These are phyloP conservation scores for Amphimedon queenslandica DNA, from an alignment of 37 sponge, comb jelly and placozoan species.

Conservation along the genomic window DNA sequence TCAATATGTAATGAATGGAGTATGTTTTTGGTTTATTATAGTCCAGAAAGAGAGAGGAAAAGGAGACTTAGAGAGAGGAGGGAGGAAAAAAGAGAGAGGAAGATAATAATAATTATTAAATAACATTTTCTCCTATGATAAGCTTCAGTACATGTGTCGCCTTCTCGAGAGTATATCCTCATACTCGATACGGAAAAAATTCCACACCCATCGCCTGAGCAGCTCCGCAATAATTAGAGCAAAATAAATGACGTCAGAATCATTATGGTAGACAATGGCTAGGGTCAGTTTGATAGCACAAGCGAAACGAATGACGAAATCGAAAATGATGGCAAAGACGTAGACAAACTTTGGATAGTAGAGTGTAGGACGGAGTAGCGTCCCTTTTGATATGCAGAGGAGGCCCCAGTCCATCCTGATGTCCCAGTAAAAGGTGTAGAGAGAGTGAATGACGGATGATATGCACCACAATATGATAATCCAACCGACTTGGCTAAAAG, in stretches of 20 bases:
- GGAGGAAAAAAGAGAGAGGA: too few relatives aligned
- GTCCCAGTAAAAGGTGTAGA: constrained; percentile 94
- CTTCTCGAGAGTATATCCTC: constrained; percentile 75
- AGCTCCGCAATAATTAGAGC: constrained; percentile 56
- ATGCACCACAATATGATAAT: constrained; percentile 56
- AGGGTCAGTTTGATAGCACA: constrained; percentile 87
- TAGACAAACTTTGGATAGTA: constrained; percentile 67
- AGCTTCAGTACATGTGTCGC: too few relatives aligned
- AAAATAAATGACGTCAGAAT: constrained; percentile 75
- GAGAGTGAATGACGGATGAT: constrained; percentile 44
- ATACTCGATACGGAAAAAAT: constrained; percentile 94
- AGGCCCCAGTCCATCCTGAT: constrained; percentile 95
- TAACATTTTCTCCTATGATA: too few relatives aligned
- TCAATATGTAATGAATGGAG: too few relatives aligned
- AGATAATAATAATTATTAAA: too few relatives aligned
- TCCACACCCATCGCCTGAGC: constrained; percentile 89
- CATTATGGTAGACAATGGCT: constrained; percentile 55
- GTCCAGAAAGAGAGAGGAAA: too few relatives aligned
- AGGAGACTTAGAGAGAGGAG: too few relatives aligned
- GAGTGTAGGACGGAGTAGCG: constrained; percentile 41
- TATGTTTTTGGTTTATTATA: too few relatives aligned
- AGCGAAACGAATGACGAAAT: constrained; percentile 74
- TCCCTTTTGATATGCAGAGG: constrained; percentile 17
- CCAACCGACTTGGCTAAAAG: constrained; percentile 19
- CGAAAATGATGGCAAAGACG: constrained; percentile 70